phyloP scores from a whole-genome alignment of 2,888 invertebrate genomes.

The Ochlodes sylvanus region DNA sequence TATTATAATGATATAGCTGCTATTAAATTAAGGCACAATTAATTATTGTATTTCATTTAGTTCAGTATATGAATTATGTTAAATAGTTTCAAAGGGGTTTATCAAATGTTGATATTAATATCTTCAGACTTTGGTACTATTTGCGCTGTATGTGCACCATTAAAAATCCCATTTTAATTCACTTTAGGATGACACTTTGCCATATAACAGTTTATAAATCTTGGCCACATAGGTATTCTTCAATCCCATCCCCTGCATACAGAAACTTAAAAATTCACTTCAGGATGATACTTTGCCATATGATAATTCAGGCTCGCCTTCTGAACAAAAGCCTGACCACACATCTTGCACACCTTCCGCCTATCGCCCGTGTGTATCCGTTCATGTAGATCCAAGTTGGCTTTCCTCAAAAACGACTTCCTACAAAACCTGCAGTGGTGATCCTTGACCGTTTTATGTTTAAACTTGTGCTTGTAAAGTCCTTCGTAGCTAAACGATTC shows the following conservation, averaged over 20 bases:
- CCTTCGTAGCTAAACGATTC: conserved; percentile 62
- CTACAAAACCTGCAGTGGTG: conserved; percentile 72
- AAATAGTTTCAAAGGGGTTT: no score
- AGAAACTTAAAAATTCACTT: conserved; percentile 59
- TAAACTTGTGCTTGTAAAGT: conserved; percentile 70
- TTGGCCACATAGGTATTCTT: neutral
- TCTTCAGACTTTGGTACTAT: no score
- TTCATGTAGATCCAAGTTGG: conserved; percentile 65
- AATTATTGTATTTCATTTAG: no score
- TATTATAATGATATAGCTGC: no score
- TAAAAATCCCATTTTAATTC: no score
- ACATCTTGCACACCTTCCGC: conserved; percentile 65
- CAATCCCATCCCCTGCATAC: neutral
- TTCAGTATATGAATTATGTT: no score
- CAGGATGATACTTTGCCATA: conserved; percentile 75
- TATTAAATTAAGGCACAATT: no score
- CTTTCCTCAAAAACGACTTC: conserved; percentile 72
- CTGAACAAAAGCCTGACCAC: conserved; percentile 75
- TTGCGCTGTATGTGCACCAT: no score
- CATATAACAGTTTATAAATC: neutral
- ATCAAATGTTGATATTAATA: no score
- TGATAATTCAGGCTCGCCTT: conserved; percentile 77
- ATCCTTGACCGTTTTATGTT: conserved; percentile 71
- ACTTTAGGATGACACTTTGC: neutral
- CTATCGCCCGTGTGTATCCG: conserved; percentile 73